Evolutionary conservation across 2,888 invertebrate genomes (phyloP), one percentile per base, ranked within the genome.

Genomic region (Sarcophaga variegata): DNA sequence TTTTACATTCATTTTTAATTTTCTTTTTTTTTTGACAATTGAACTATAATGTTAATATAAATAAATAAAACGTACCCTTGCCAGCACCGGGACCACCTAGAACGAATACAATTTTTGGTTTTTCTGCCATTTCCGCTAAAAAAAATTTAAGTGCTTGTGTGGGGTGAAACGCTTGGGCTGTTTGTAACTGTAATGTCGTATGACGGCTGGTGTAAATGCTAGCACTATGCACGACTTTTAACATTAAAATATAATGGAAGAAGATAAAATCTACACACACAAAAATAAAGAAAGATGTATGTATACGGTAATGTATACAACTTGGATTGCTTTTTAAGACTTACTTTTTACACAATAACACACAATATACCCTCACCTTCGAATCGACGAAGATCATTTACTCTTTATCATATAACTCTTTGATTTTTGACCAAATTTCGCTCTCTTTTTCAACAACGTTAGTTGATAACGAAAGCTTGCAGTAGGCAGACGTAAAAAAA

Each of bases 61-160:
- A 64, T 69, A 49, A 45, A 22, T 60, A 67, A 60, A 25, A 27
- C 27, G 99, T 99, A 79, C 99, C 99, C 94, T 99, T 99, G 20
- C 99, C 99, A 79, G 94, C 93, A 3, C 93, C 99, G 2, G 99
- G 99, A 6, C 98, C 98, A 62, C 99, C 99, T 85, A 99, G 95
- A 67, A 99, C 98, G 93, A 99, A 99, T 62, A 99, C 96, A 80
- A 99, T 97, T 94, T 98, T 97, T 88, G 97, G 97, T 90, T 93
- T 92, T 76, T 79, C 88, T 6, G 90, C 64, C 90, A 91, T 91
- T 64, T 71, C 81, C 66, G 45, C 20, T 79, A 22, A n/a, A 22
- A 63, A 17, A 71, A 37, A 25, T 14, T 59, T 54, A 76, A 22
- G 76, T 47, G 67, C 37, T 47, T 22, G 54, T 77, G 59, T 82